Evolutionary conservation across 1,140 invertebrate species (phyloP), one percentile per base, ranked within the genome.

Genomic region (Trinorchestia longiramus): DNA sequence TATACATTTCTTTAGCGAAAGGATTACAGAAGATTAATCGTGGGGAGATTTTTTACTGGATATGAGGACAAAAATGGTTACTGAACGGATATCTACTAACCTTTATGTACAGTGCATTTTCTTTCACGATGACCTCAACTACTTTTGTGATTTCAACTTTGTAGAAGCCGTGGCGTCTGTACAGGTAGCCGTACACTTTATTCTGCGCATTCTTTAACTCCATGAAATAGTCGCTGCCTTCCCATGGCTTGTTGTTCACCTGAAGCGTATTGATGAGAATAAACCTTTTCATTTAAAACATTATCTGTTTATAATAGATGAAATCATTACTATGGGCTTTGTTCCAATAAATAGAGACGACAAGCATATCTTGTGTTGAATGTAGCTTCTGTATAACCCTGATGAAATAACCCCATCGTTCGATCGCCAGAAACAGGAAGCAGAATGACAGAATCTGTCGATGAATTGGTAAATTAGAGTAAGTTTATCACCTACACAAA

Each of bases 101-200:
- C 88, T 90, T 90, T 19, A 90, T 90, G 88, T 42, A 42, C 41
- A 90, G n/a, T 8, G 4, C 43, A 19, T 8, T 3, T 42, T 42
- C 88, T 28, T 42, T 90, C 41, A 90, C 88, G 43, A 90, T 90
- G 88, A 90, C 88, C n/a, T 90, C 88, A 90, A 90, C 88, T 3
- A 90, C 4, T 4, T 43, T 36, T 15, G n/a, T 11, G 11, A 90
- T 41, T 43, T 90, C 88, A 15, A 90, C 88, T 90, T 90, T 90
- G 88, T 90, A 42, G 88, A 42, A 42, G 0, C 88, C 88, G 88
- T 43, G 23, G 41, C 88, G 88, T 42, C 88, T 90, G 88, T 90
- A 90, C 88, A 42, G 0, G 88, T 42, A 90, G 41, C 88, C 88
- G 88, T 19, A 42, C 88, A 90, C 88, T 41, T 90, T 42, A 4